Evolutionary conservation across 2,888 invertebrate genomes (phyloP).

Genomic region (Ophioninae sp.): DNA sequence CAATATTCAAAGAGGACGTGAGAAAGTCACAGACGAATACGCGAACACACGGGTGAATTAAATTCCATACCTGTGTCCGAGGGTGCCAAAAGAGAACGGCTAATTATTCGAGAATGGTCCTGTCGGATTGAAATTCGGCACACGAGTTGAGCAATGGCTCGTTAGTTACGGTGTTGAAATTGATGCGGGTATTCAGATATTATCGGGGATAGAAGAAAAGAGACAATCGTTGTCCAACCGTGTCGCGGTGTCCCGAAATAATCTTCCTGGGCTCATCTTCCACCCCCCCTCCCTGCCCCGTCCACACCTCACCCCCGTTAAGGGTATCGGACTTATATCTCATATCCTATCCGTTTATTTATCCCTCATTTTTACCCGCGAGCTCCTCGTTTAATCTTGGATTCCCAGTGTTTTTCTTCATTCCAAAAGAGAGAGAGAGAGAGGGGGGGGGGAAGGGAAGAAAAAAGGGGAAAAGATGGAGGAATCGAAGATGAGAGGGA

Average conservation of each 20-base stretch:
- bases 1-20: neutral
- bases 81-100: slow-evolving; percentile 20
- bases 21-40: slow-evolving; percentile 5
- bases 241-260: neutral
- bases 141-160: slow-evolving; percentile 30
- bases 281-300: too few relatives aligned
- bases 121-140: slow-evolving; percentile 32
- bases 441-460: neutral
- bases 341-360: neutral
- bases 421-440: slow-evolving; percentile 8
- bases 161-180: slow-evolving; percentile 28
- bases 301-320: neutral
- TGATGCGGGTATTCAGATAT: slow-evolving; percentile 36
- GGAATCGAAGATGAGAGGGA: neutral
- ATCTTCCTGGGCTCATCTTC: neutral
- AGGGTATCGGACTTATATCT: neutral
- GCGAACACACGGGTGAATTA: neutral
- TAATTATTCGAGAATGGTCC: slow-evolving; percentile 20
- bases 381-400: neutral
- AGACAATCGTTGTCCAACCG: slow-evolving; percentile 2
- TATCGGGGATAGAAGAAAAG: slow-evolving; percentile 14
- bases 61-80: slow-evolving; percentile 4
- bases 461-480: neutral
- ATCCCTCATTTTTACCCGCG: neutral
- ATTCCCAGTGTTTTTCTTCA: slow-evolving; percentile 5